Conservation (phyloP, 1,140 invertebrate genomes). For the Thaumetopoea pityocampa region DNA sequence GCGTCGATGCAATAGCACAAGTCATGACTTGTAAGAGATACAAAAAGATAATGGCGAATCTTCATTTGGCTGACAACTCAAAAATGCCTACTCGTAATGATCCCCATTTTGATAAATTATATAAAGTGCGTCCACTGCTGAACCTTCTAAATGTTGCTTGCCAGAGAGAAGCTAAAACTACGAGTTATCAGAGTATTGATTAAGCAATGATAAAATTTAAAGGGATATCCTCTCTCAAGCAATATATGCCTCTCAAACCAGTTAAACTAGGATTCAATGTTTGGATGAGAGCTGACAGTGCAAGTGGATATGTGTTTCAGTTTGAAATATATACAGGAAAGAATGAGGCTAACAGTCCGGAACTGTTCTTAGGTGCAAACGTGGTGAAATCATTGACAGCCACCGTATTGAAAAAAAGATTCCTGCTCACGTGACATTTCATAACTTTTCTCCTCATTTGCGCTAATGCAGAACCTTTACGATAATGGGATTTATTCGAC, state of each 20-base stretch:
- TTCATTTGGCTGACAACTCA: constrained; percentile 4
- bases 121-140: constrained; percentile 3
- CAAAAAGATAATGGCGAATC: constrained; percentile 1
- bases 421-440: constrained; percentile 6
- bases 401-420: constrained; percentile 5
- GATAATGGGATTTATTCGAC: constrained; percentile 4
- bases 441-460: constrained; percentile 12
- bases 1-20: too few species aligned
- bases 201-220: constrained; percentile 20
- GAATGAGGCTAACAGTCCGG: background rate
- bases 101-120: constrained; percentile 1
- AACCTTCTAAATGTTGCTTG: constrained; percentile 1
- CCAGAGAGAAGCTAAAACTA: background rate
- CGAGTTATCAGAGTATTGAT: constrained; percentile 15
- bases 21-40: background rate
- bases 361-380: background rate
- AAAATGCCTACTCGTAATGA: background rate
- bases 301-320: constrained; percentile 2
- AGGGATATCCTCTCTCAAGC: constrained; percentile 12
- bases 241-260: constrained; percentile 19
- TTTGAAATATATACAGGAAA: constrained; percentile 1
- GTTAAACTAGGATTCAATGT: constrained; percentile 20
- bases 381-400: constrained; percentile 5
- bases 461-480: constrained; percentile 4
- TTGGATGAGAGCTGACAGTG: constrained; percentile 6